phyloP scores from a whole-genome alignment of 1,140 invertebrate species.

The Drosophila arawakana region DNA sequence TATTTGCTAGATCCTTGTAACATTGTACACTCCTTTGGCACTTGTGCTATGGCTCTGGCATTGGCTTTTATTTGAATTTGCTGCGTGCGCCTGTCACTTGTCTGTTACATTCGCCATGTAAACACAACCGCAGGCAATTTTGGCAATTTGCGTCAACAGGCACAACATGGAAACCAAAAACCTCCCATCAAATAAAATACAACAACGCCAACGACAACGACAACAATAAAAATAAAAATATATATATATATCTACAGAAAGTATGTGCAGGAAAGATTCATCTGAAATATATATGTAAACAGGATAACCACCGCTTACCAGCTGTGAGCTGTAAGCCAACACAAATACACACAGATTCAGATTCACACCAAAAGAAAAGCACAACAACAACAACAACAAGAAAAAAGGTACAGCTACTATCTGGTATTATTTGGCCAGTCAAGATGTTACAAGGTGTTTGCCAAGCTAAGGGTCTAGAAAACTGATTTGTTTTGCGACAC shows the following conservation, averaged over 20 bases:
- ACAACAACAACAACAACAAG: no score
- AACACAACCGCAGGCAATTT: conserved; percentile 83
- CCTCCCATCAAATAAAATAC: conserved; percentile 25
- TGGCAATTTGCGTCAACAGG: conserved; percentile 81
- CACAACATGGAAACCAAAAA: conserved; percentile 65
- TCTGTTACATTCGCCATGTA: conserved; percentile 81
- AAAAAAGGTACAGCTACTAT: neutral
- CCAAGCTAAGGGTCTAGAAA: neutral
- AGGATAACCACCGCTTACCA: conserved; percentile 24
- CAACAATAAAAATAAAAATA: conserved; percentile 12
- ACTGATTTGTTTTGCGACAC: conserved; percentile 2
- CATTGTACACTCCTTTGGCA: neutral
- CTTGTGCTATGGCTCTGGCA: conserved; percentile 32
- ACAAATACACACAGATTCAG: conserved; percentile 20
- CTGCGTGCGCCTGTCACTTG: conserved; percentile 80
- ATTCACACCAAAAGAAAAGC: no score
- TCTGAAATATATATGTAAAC: neutral
- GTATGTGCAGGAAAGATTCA: conserved; percentile 5
- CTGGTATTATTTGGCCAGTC: neutral
- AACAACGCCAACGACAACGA: conserved; percentile 1
- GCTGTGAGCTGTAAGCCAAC: conserved; percentile 34
- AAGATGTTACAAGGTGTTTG: neutral
- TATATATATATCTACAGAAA: neutral
- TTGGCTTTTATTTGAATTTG: conserved; percentile 82
- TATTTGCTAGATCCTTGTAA: conserved; percentile 13